Evolutionary conservation across 92 coral and sea anemone genomes (phyloP), one percentile per base, ranked within the genome.

Genomic region (Bergia sp.): DNA sequence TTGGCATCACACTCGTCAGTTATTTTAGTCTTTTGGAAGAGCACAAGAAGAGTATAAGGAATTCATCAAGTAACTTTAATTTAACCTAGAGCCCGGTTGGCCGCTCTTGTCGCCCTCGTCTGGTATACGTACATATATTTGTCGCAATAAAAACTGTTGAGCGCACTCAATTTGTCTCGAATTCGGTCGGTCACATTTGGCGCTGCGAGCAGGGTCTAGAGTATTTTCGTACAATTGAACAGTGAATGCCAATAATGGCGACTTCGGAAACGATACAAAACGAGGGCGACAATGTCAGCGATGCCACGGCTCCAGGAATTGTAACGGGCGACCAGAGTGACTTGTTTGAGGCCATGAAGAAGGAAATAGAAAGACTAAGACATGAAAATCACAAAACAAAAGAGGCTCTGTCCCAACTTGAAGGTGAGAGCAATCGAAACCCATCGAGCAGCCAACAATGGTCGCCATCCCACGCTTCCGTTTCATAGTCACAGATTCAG

Each of bases 251-350:
- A 80, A 16, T 29, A 29, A 80, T 80, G 84, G 66, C 29, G 29
- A 29, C 29, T 29, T 64, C 69, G 44, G 84, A n/a, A 80, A 80
- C 84, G 71, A 80, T 36, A 58, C 43, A 80, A 37, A 50, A 80
- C 84, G 84, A 80, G 72, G 71, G 84, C 44, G 71, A 37, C 84
- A 80, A 57, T 80, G 84, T 55, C 69, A 80, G 71, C 84, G 72
- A 29, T 78, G 82, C 82, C 58, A 78, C 65, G 58, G 65, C 82
- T 78, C 65, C 55, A 78, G 82, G 82, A 65, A 38, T 44, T 39
- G 36, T n/a, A 44, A 78, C 37, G 57, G 58, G 61, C 45, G 15
- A 45, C 39, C 82, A 80, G 40, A 50, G 69, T 21, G 72, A 80
- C n/a, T 80, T 80, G n/a, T 21, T 50, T 12, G 10, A 37, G 66